These are phyloP conservation scores for Mylabris sibirica DNA, from an alignment of 2,888 invertebrate species.

Conservation along the genomic window DNA sequence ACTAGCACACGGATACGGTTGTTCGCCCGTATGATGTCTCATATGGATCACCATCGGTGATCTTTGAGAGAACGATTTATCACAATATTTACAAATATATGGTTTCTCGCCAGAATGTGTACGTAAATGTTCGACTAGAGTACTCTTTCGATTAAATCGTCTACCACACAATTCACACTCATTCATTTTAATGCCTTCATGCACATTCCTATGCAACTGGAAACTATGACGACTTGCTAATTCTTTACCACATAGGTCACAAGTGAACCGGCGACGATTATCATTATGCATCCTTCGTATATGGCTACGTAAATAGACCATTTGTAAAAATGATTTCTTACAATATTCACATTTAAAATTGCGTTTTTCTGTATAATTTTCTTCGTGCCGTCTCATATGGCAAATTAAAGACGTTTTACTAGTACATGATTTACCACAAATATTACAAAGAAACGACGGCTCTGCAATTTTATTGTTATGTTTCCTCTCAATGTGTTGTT, in stretches of 20 bases:
- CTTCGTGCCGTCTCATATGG: background rate
- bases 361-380: slow-evolving; percentile 4
- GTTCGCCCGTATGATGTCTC: slow-evolving; percentile 65
- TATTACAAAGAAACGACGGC: background rate
- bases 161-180: slow-evolving; percentile 67
- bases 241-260: slow-evolving; percentile 52
- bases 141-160: slow-evolving; percentile 61
- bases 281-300: background rate
- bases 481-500: background rate
- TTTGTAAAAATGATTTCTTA: background rate
- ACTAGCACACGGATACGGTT: slow-evolving; percentile 50
- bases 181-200: slow-evolving; percentile 48
- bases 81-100: slow-evolving; percentile 49
- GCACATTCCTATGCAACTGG: slow-evolving; percentile 51
- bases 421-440: background rate
- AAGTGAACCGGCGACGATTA: slow-evolving; percentile 31
- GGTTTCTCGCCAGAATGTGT: slow-evolving; percentile 53
- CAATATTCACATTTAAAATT: slow-evolving; percentile 17
- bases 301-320: background rate
- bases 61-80: slow-evolving; percentile 51
- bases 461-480: background rate
- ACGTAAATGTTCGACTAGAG: slow-evolving; percentile 57
- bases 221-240: slow-evolving; percentile 43
- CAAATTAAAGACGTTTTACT: background rate
- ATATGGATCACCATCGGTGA: slow-evolving; percentile 57